Base-by-base conservation (phyloP, 2,113 vertebrate genomes). In the Chionomys nivalis region DNA sequence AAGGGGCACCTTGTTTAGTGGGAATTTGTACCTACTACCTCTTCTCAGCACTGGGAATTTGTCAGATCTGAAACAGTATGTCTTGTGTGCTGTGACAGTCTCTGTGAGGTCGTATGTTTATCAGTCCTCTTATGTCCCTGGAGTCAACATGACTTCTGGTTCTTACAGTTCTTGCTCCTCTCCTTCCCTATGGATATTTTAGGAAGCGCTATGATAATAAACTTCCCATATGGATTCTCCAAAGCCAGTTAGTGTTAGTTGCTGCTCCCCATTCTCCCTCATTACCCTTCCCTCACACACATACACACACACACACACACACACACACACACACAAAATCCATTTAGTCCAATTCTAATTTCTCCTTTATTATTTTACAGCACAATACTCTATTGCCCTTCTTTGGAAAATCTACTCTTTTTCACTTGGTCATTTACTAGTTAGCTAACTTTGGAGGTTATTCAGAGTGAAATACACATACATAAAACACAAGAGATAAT, bases 261-360 rank as follows among this genome's bases (percentile, higher is more conserved):
- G 4, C 5, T 1, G 31, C 33, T 81, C 33, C 14, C 13, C 28
- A 19, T 31, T 33, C 33, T 78, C 7, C 28, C 21, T n/a, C 19
- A n/a, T 17, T 9, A 23, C 1, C 4, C 33, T 13, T n/a, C 9
- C 1, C 78, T 1, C 10, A 36, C 49, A 12, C 16, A 63, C 23
- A 26, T 24, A 65, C 63, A 28, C 63, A 65, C 28, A 58, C 49
- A 49, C 49, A 58, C 9, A 11, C 78, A 12, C 10, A 55, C 47
- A 36, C 14, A 58, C 17, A 21, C 58, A 61, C 61, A 61, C 61
- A 61, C 26, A 1, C n/a, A n/a, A n/a, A n/a, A n/a, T n/a, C n/a
- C 44, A 36, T 36, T 79, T 36, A 55, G 33, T n/a, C 5, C 33
- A 52, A 13, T 58, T 58, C 33, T 81, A n/a, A 52, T n/a, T 24